Conservation (phyloP, 2,113 vertebrate genomes). For the Pristiophorus japonicus region DNA sequence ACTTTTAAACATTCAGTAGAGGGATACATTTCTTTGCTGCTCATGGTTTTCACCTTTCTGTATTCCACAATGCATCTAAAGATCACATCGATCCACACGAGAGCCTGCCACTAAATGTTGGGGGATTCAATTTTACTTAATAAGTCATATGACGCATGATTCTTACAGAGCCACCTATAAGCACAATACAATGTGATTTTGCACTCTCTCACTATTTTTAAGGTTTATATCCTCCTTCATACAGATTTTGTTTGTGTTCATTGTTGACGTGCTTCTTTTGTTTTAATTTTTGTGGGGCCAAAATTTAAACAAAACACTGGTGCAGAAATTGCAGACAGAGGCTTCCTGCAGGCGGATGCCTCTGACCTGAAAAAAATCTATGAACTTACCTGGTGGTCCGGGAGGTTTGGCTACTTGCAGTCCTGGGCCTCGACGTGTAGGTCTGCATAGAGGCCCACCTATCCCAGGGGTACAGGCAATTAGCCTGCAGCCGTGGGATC, state of each 20-base stretch:
- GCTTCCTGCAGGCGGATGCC: too few species aligned
- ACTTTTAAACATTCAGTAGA: neutral
- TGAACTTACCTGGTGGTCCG: too few species aligned
- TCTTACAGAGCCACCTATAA: neutral
- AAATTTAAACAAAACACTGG: neutral
- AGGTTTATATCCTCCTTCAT: neutral
- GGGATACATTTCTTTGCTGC: neutral
- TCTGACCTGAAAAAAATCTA: too few species aligned
- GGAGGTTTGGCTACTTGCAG: too few species aligned
- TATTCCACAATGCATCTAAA: neutral
- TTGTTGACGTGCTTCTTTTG: neutral
- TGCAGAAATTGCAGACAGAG: too few species aligned
- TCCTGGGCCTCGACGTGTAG: too few species aligned
- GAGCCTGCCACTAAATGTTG: neutral
- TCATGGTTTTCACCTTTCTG: neutral
- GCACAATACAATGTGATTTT: neutral
- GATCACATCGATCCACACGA: neutral
- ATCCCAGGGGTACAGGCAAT: too few species aligned
- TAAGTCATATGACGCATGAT: neutral
- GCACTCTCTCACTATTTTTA: neutral
- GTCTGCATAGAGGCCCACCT: too few species aligned
- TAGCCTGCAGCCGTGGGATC: too few species aligned
- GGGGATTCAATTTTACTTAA: neutral
- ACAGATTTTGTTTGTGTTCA: neutral
- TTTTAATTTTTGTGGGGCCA: neutral